phyloP scores from a whole-genome alignment of 1,140 invertebrate genomes.

The Orchesella cincta region DNA sequence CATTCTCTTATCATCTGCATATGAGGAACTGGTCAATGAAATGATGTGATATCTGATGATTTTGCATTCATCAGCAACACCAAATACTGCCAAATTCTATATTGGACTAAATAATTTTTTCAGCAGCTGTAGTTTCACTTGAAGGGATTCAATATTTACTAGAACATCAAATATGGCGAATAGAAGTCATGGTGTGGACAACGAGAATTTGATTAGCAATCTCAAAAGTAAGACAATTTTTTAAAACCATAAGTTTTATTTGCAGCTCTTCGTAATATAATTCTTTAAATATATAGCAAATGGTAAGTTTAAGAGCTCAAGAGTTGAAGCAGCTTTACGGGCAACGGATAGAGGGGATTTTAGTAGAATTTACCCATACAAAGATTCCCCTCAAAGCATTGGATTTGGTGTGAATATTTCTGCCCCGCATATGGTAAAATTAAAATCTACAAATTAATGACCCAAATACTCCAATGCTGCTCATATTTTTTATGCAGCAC shows the following conservation, averaged over 20 bases:
- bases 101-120: no score
- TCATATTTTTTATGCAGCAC: conserved; percentile 64
- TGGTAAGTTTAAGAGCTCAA: conserved; percentile 76
- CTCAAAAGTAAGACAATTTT: conserved; percentile 68
- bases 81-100: no score
- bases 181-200: conserved; percentile 79
- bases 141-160: no score
- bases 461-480: conserved; percentile 12
- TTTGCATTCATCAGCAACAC: no score
- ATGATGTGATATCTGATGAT: no score
- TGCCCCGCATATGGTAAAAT: conserved; percentile 93
- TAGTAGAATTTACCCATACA: conserved; percentile 73
- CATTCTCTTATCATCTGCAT: no score
- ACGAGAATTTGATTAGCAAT: conserved; percentile 79
- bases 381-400: conserved; percentile 76
- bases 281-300: conserved; percentile 72
- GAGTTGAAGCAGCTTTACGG: conserved; percentile 81
- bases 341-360: conserved; percentile 83
- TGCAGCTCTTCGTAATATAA: conserved; percentile 27
- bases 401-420: conserved; percentile 91
- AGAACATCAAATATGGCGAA: conserved; percentile 61
- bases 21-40: no score
- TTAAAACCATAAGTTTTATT: no score
- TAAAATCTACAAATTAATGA: conserved; percentile 19
- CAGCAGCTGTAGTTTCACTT: no score